Evolutionary conservation across 2,113 vertebrate species (phyloP), one percentile per base, ranked within the genome.

Genomic region (Leiothrix lutea): DNA sequence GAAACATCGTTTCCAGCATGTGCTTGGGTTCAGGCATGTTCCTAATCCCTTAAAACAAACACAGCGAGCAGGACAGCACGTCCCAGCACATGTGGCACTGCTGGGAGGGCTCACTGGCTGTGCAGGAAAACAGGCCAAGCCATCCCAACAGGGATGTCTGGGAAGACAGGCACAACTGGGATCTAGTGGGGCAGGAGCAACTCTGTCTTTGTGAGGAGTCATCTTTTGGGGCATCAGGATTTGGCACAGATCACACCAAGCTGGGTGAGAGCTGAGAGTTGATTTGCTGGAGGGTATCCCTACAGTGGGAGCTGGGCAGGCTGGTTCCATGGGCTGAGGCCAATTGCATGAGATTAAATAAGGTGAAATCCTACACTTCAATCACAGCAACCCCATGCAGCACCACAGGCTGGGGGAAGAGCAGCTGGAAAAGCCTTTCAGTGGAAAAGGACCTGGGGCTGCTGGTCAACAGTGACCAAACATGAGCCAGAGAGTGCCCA

Each of bases 41-140:
- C 45, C 72, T 93, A 77, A 93, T 93, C 74, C 75, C 42, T 40
- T 78, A 36, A 77, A 88, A 28, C 56, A 92, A 92, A 56, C 56
- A 86, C 31, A 88, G 47, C 0, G 0, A 94, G 90, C 3, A 4
- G 85, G 61, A 92, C 67, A 71, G 75, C 71, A 29, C 2, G 28
- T 91, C 77, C 74, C 87, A 86, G 91, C 11, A 16, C 69, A 78
- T 2, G 11, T 91, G 91, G 60, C 61, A 42, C 20, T 70, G 70
- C 51, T 74, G 64, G 79, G 72, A 90, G 23, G 16, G 42, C 35
- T 88, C 10, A 0, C 10, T 88, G 2, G 31, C 47, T 60, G 3
- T 29, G 29, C 6, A 28, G 64, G 35, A 69, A 91, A 18, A 6
- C 45, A 66, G 50, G 33, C 14, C 83, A 86, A 78, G 77, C 31